phyloP scores from a whole-genome alignment of 1,140 invertebrate species.

The Brachionus rubens region DNA sequence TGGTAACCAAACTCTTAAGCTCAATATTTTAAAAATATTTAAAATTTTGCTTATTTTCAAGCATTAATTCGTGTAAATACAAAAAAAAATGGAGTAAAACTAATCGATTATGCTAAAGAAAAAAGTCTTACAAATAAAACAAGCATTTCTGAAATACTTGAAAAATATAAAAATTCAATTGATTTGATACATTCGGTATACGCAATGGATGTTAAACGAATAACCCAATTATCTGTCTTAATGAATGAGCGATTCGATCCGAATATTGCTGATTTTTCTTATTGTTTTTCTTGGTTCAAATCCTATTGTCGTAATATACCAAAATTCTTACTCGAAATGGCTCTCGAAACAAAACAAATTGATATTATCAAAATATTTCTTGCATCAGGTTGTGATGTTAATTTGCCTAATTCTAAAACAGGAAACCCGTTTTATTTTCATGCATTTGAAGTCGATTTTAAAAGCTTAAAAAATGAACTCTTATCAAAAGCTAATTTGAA shows the following conservation, averaged over 20 bases:
- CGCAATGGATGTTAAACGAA: background rate
- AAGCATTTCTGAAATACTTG: background rate
- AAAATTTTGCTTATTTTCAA: background rate
- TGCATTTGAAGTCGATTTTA: background rate
- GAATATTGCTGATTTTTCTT: constrained; percentile 21
- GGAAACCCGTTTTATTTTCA: constrained; percentile 34
- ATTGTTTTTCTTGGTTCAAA: constrained; percentile 39
- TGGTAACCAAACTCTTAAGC: background rate
- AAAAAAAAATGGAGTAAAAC: background rate
- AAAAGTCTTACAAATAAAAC: background rate
- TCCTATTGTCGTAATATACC: background rate
- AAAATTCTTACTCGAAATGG: constrained; percentile 32
- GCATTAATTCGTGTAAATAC: background rate
- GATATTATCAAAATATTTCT: background rate
- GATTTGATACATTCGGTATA: constrained; percentile 34
- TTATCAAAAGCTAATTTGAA: background rate
- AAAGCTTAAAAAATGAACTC: background rate
- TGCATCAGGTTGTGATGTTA: background rate
- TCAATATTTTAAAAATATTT: background rate
- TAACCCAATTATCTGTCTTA: background rate
- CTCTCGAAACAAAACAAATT: constrained; percentile 17
- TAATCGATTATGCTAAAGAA: background rate
- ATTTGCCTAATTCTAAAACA: constrained; percentile 29
- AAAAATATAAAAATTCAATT: background rate
- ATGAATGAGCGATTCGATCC: background rate